These are phyloP conservation scores for Microplitis mediator DNA, from an alignment of 1,140 invertebrate species.

Conservation along the genomic window DNA sequence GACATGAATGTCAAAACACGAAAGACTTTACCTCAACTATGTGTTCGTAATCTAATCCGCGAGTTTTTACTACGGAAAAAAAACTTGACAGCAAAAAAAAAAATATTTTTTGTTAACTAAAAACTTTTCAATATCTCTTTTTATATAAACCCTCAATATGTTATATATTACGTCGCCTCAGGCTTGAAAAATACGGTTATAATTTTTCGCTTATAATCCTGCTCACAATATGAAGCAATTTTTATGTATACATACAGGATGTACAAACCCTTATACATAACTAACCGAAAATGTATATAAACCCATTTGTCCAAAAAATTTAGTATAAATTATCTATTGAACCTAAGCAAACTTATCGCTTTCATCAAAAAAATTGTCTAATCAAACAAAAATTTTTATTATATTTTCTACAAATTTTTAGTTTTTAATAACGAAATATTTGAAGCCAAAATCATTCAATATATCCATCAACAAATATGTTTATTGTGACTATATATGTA, in stretches of 20 bases:
- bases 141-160: neutral
- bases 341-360: conserved; percentile 27
- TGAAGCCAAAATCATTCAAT: neutral
- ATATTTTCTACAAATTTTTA: neutral
- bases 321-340: neutral
- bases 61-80: no score
- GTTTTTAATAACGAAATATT: neutral
- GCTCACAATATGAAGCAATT: conserved; percentile 10
- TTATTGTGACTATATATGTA: neutral
- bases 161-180: conserved; percentile 19
- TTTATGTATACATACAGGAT: neutral
- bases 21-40: no score
- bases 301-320: neutral
- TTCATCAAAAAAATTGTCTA: conserved; percentile 1
- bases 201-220: conserved; percentile 31
- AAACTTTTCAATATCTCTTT: neutral
- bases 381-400: neutral
- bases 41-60: no score
- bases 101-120: neutral
- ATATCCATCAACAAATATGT: neutral
- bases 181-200: conserved; percentile 26
- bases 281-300: neutral
- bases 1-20: no score
- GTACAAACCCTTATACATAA: neutral
- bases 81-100: no score